Conservation (phyloP, 2,888 invertebrate species). For the Catocala fraxini region DNA sequence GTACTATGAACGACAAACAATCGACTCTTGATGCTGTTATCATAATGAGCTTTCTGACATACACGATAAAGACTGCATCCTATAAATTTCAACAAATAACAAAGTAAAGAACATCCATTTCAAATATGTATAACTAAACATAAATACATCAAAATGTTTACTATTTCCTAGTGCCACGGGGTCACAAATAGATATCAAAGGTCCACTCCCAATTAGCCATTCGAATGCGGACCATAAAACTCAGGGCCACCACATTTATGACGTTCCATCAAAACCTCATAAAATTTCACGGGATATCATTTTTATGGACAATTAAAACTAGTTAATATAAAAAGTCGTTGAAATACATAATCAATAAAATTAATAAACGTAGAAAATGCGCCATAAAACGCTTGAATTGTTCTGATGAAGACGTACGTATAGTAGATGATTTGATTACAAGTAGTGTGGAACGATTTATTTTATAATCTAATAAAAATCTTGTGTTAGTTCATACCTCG, state of each 20-base stretch:
- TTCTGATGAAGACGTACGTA: constrained; percentile 31
- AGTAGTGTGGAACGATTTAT: constrained; percentile 28
- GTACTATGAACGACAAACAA: no score
- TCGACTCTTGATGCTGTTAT: no score
- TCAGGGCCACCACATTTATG: constrained; percentile 16
- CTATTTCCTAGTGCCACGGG: not conserved
- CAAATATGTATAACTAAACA: no score
- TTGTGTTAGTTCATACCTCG: not conserved
- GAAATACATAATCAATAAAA: constrained; percentile 32
- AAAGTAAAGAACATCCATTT: no score
- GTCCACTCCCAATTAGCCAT: constrained; percentile 13
- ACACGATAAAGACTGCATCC: no score
- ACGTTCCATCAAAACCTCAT: constrained; percentile 22
- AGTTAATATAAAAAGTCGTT: constrained; percentile 23
- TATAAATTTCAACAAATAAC: no score
- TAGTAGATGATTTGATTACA: constrained; percentile 26
- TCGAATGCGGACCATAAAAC: constrained; percentile 16
- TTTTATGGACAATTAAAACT: constrained; percentile 27
- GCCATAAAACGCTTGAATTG: constrained; percentile 31
- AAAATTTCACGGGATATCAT: constrained; percentile 19
- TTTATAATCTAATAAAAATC: constrained; percentile 23
- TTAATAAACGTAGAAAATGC: constrained; percentile 22
- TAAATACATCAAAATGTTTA: not conserved
- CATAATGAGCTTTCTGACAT: no score
- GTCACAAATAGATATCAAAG: not conserved